Conservation (phyloP, 2,113 vertebrate species). For the human (Homo sapiens) region DNA sequence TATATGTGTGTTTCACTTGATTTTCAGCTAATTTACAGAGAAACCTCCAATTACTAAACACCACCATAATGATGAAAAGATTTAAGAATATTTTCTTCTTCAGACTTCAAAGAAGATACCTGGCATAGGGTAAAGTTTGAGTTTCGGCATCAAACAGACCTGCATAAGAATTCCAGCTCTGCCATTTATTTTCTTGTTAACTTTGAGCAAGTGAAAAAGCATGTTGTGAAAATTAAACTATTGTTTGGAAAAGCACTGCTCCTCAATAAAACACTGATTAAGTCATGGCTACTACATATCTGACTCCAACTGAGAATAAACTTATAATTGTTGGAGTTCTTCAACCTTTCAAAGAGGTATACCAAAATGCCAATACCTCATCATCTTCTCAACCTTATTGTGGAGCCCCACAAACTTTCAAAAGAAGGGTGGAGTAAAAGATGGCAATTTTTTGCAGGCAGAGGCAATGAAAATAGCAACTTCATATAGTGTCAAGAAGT, state of each 20-base stretch:
- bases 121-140: background rate
- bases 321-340: background rate
- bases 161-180: background rate
- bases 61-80: slow-evolving; percentile 19
- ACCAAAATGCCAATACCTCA: background rate
- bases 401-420: background rate
- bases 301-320: slow-evolving; percentile 7
- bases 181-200: background rate
- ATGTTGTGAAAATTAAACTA: background rate
- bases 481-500: background rate
- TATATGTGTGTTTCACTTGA: background rate
- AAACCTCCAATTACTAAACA: slow-evolving; percentile 6
- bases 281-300: background rate
- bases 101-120: slow-evolving; percentile 1
- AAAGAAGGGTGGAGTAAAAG: slow-evolving; percentile 7
- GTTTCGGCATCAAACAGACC: background rate
- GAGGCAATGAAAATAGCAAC: slow-evolving; percentile 15
- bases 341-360: background rate
- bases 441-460: background rate
- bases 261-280: background rate
- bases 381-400: background rate
- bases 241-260: background rate
- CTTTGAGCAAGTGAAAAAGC: slow-evolving; percentile 12
- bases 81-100: slow-evolving; percentile 18
- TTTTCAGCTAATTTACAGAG: slow-evolving; percentile 10